Percentiles rank a stretch among this genome's conserved stretches.
phyloP scores from a whole-genome alignment of 2,113 vertebrate species.

The Sorex araneus region DNA sequence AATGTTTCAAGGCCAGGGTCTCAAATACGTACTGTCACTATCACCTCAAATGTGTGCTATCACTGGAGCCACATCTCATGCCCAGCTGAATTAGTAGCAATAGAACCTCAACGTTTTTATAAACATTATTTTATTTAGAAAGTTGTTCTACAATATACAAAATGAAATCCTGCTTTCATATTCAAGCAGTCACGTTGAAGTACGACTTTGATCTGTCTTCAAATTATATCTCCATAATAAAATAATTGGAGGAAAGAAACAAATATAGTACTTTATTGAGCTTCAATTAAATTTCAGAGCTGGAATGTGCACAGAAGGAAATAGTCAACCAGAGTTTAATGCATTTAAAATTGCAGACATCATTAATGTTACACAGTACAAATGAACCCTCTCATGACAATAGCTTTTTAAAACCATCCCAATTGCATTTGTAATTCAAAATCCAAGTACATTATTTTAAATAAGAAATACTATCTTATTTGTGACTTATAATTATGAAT shows the following conservation, averaged over 20 bases:
- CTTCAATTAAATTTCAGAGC: conserved; percentile 66
- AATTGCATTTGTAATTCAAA: conserved; percentile 62
- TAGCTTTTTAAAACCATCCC: conserved; percentile 71
- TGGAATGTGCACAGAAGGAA: conserved; percentile 58
- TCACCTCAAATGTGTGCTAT: too few relatives aligned
- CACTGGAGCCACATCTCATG: too few relatives aligned
- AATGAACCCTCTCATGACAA: conserved; percentile 46
- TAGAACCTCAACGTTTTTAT: not conserved
- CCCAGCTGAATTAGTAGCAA: conserved; percentile 44
- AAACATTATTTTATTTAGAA: conserved; percentile 64
- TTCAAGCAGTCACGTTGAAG: conserved; percentile 19
- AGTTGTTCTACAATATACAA: conserved; percentile 18
- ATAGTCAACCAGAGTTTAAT: conserved; percentile 64
- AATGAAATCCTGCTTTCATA: conserved; percentile 61
- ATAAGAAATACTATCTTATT: conserved; percentile 5
- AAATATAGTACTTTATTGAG: conserved; percentile 64
- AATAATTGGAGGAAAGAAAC: conserved; percentile 14
- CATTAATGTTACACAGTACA: conserved; percentile 54
- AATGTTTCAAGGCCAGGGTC: too few relatives aligned
- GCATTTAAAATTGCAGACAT: conserved; percentile 68
- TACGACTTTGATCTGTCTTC: conserved; percentile 62
- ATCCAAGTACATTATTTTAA: conserved; percentile 60
- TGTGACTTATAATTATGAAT: conserved; percentile 26
- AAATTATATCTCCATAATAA: conserved; percentile 60
- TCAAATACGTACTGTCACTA: too few relatives aligned